Percentiles rank a stretch among this genome's conserved stretches.
phyloP scores from a whole-genome alignment of 2,113 vertebrate species.

The Salvelinus fontinalis region DNA sequence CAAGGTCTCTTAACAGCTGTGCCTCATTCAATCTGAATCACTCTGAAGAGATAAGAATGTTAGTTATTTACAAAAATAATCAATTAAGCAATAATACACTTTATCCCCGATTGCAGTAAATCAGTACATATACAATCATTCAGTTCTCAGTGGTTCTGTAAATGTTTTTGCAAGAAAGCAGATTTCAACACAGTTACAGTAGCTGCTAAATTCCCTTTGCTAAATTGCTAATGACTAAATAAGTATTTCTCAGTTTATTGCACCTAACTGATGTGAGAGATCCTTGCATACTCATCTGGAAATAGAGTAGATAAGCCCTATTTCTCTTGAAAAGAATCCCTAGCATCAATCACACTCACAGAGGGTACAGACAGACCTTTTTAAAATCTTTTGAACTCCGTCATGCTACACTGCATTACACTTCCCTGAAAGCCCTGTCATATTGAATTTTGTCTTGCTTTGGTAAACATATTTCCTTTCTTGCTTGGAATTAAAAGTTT shows the following conservation, averaged over 20 bases:
- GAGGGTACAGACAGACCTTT: slow-evolving; percentile 51
- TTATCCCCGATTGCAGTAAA: background rate
- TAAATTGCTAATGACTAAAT: background rate
- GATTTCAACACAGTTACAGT: background rate
- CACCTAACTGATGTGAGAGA: background rate
- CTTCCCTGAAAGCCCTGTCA: slow-evolving; percentile 46
- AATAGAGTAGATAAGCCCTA: slow-evolving; percentile 27
- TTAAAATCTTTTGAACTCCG: slow-evolving; percentile 56
- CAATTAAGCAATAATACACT: background rate
- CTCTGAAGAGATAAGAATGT: too few relatives aligned
- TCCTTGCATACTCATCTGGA: slow-evolving; percentile 32
- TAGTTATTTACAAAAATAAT: background rate
- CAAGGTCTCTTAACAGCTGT: too few relatives aligned
- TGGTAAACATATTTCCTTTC: slow-evolving; percentile 51
- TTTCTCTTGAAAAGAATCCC: slow-evolving; percentile 33
- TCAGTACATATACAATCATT: background rate
- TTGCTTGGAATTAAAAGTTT: slow-evolving; percentile 31
- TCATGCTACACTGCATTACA: slow-evolving; percentile 47
- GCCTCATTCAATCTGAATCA: too few relatives aligned
- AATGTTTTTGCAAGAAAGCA: background rate
- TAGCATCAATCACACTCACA: slow-evolving; percentile 56
- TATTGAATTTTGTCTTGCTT: slow-evolving; percentile 42
- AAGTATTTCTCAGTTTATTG: background rate
- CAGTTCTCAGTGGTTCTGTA: background rate
- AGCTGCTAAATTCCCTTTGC: too few relatives aligned